Conservation (phyloP, 2,888 invertebrate species). For the Lucinisca nassula region DNA sequence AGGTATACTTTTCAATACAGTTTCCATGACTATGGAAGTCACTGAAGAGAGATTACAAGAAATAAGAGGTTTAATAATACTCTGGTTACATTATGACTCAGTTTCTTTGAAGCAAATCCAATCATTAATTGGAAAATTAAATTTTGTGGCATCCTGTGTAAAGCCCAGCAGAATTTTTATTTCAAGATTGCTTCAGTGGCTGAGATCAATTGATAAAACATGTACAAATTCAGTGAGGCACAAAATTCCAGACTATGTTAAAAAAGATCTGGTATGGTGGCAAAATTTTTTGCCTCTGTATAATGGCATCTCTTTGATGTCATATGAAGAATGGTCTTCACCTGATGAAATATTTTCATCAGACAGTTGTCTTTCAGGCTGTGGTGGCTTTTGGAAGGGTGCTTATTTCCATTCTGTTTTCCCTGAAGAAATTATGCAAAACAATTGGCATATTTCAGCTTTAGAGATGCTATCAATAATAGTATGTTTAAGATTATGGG, state of each 20-base stretch:
- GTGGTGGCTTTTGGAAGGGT: neutral
- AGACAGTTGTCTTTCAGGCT: constrained; percentile 12
- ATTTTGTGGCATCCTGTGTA: constrained; percentile 6
- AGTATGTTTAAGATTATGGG: constrained; percentile 35
- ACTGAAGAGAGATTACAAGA: neutral
- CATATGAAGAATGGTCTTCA: neutral
- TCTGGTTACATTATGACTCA: neutral
- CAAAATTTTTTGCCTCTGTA: neutral
- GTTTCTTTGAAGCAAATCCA: neutral
- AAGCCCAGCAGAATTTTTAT: neutral
- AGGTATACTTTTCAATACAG: neutral
- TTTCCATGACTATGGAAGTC: neutral
- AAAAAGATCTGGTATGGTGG: constrained; percentile 29
- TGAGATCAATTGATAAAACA: neutral
- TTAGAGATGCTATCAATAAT: constrained; percentile 40
- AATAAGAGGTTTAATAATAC: neutral
- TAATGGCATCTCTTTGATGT: constrained; percentile 33
- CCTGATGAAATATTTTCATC: neutral
- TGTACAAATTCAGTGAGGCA: neutral
- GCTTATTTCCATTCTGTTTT: neutral
- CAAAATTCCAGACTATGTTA: neutral
- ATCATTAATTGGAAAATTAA: constrained; percentile 9
- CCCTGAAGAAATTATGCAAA: neutral
- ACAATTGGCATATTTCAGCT: constrained; percentile 21
- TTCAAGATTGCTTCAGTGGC: neutral